These are phyloP conservation scores for Anthonomus grandis DNA, from an alignment of 1,140 invertebrate genomes.

Conservation along the genomic window DNA sequence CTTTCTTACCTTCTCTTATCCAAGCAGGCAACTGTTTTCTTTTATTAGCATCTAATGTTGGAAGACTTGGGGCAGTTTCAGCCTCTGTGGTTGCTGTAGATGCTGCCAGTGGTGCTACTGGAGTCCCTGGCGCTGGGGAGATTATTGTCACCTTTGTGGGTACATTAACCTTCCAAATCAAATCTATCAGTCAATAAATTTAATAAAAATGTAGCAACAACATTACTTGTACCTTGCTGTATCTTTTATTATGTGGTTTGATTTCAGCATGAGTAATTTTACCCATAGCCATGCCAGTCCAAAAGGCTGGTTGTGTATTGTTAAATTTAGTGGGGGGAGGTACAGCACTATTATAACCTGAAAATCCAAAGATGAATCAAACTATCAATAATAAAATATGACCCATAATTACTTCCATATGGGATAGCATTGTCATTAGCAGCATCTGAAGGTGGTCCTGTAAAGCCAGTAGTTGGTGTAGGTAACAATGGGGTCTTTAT, in stretches of 20 bases:
- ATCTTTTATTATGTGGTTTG: slow-evolving; percentile 45
- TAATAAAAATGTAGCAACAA: too few relatives aligned
- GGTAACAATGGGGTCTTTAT: slow-evolving; percentile 47
- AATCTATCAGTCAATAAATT: too few relatives aligned
- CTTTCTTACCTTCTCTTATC: slow-evolving; percentile 77
- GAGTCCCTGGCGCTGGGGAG: slow-evolving; percentile 14
- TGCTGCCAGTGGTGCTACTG: slow-evolving; percentile 14
- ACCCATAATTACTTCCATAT: slow-evolving; percentile 32
- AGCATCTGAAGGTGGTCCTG: slow-evolving; percentile 36
- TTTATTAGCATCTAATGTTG: slow-evolving; percentile 79
- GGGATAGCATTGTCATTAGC: slow-evolving; percentile 36
- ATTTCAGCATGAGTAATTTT: slow-evolving; percentile 29
- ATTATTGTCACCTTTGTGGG: slow-evolving; percentile 33
- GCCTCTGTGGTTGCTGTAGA: slow-evolving; percentile 33
- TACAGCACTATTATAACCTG: slow-evolving; percentile 6
- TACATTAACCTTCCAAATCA: too few relatives aligned
- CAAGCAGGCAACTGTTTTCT: slow-evolving; percentile 88
- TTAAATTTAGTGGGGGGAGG: slow-evolving; percentile 22
- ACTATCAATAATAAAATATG: neutral
- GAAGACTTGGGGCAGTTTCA: slow-evolving; percentile 25
- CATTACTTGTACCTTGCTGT: too few relatives aligned
- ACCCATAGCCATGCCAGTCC: slow-evolving; percentile 25
- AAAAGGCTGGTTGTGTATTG: slow-evolving; percentile 28
- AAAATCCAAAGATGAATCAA: neutral
- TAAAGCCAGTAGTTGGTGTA: slow-evolving; percentile 48